Conservation (phyloP, 1,140 invertebrate genomes). For the Augochlora pura region DNA sequence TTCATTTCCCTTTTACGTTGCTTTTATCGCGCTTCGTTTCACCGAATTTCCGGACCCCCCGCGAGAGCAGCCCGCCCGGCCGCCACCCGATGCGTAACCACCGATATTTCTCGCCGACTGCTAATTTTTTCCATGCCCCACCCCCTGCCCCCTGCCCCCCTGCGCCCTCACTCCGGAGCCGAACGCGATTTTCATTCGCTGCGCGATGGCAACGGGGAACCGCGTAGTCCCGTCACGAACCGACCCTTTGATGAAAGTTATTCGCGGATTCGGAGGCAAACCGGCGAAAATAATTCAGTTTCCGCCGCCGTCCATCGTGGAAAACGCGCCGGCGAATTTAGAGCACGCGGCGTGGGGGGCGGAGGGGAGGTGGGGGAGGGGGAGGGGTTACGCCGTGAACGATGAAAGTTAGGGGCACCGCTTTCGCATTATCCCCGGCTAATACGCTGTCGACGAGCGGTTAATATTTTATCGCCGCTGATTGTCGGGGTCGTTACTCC, state of each 20-base stretch:
- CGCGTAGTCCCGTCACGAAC: not conserved
- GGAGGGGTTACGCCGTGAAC: too few species aligned
- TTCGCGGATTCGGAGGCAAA: not conserved
- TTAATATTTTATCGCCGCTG: too few species aligned
- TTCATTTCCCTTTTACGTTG: conserved; percentile 2
- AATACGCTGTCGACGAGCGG: too few species aligned
- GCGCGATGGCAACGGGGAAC: not conserved
- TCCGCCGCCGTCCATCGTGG: not conserved
- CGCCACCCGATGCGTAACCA: too few species aligned
- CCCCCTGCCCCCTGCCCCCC: too few species aligned
- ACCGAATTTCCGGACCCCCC: not conserved
- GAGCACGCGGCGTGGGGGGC: too few species aligned
- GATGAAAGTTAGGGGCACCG: too few species aligned
- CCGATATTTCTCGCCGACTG: not conserved
- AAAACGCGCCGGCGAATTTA: not conserved
- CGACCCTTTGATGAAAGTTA: not conserved
- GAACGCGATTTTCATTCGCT: not conserved
- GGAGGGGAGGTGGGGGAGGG: too few species aligned
- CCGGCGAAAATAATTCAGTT: conserved; percentile 6
- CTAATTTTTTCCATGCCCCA: conserved; percentile 1
- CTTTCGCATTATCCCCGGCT: too few species aligned
- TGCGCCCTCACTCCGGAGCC: too few species aligned
- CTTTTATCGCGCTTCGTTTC: conserved; percentile 13
- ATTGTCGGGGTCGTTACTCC: too few species aligned
- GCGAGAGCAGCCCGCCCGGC: too few species aligned